These are phyloP conservation scores for Gastracanthus pulcherrimus DNA, from an alignment of 2,888 invertebrate genomes.

Conservation along the genomic window DNA sequence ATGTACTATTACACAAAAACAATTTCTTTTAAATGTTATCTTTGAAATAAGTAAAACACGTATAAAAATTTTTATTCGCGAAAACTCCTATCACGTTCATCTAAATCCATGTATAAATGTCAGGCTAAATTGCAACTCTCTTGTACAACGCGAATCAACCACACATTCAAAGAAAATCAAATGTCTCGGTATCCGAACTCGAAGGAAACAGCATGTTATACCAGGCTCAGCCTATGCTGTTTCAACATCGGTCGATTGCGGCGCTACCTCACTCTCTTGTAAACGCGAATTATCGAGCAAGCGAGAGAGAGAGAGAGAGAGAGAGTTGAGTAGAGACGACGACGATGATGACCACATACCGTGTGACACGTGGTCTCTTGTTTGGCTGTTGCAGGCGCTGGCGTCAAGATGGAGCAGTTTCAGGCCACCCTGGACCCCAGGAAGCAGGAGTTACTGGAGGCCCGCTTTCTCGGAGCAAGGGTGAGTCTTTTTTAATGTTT, in stretches of 20 bases:
- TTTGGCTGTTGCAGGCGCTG: constrained; percentile 84
- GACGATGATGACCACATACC: not conserved
- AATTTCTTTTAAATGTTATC: no score
- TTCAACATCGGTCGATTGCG: constrained; percentile 26
- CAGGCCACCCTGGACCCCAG: constrained; percentile 98
- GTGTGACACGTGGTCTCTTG: not conserved
- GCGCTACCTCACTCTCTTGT: not conserved
- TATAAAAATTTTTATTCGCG: no score
- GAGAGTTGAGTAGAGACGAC: not conserved
- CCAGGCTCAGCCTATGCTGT: not conserved
- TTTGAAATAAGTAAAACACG: no score
- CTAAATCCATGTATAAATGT: no score
- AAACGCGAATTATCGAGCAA: constrained; percentile 28
- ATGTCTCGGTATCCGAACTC: not conserved
- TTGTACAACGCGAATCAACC: no score
- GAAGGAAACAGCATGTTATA: not conserved
- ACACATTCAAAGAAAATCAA: no score
- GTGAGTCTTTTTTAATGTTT: constrained; percentile 81
- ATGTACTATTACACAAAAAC: no score
- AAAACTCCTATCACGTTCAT: no score
- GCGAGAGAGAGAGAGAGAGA: not conserved
- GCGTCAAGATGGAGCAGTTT: constrained; percentile 97
- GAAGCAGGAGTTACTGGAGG: constrained; percentile 99
- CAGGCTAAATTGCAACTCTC: no score
- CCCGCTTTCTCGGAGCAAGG: constrained; percentile 97